Percentiles rank a stretch among this genome's conserved stretches.
phyloP scores from a whole-genome alignment of 2,888 invertebrate species.

The Deroplatys truncata region DNA sequence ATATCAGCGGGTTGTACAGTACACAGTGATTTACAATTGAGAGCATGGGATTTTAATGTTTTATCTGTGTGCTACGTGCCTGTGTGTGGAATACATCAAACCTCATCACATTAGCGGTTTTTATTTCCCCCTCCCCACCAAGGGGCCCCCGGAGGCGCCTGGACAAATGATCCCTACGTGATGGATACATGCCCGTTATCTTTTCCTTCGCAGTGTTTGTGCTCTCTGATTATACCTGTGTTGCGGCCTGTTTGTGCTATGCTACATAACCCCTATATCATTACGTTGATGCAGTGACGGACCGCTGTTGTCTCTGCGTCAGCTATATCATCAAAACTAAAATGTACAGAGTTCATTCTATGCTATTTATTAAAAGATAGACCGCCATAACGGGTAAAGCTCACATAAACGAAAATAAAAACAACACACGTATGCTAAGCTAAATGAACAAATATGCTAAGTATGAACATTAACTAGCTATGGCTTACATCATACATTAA shows the following conservation, averaged over 20 bases:
- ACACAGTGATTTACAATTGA: background rate
- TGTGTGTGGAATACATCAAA: background rate
- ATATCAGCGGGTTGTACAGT: background rate
- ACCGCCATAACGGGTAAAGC: background rate
- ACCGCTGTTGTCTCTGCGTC: background rate
- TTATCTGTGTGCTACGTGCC: background rate
- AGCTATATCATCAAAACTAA: background rate
- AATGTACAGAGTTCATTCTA: background rate
- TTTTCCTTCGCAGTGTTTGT: background rate
- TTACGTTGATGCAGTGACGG: background rate
- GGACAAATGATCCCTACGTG: background rate
- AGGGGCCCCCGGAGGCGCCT: background rate
- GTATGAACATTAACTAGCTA: background rate
- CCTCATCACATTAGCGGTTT: background rate
- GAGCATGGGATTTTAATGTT: slow-evolving; percentile 1
- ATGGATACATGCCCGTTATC: background rate
- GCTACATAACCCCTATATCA: too few relatives aligned
- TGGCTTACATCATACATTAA: too few relatives aligned
- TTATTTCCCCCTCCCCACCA: background rate
- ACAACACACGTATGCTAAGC: background rate
- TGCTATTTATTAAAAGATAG: background rate
- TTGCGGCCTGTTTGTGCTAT: background rate
- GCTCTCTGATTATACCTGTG: background rate
- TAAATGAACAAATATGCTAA: background rate
- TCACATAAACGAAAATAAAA: background rate